Base-by-base conservation (phyloP, 2,113 vertebrate genomes). In the Apaloderma vittatum region DNA sequence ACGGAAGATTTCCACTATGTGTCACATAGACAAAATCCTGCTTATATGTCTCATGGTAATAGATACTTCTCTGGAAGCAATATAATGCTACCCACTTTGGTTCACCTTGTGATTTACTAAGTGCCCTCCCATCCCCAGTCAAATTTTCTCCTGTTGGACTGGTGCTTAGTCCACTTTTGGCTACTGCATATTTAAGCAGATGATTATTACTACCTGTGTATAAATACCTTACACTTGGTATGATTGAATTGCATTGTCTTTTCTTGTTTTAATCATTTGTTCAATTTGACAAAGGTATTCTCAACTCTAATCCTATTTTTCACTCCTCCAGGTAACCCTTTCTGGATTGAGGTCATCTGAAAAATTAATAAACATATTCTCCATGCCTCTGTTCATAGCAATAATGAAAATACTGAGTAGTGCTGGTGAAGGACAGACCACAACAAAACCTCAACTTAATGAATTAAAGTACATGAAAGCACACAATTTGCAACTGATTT, bases 321-420 rank as follows among this genome's bases (percentile, higher is more conserved):
- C 65, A 87, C n/a, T 84, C 43, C 37, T 92, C 29, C 46, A 52
- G 68, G 29, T 73, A 94, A 51, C 26, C 15, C 14, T 77, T 86
- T 88, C 20, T 59, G 84, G 65, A 89, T 21, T 46, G 59, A 8
- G 22, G 55, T 86, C n/a, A 51, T 54, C 36, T 91, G 76, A 91
- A 94, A 94, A 81, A 71, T 77, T 89, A 67, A 95, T 71, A 81
- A 91, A 55, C 59, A 48, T 57, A 65, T 76, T 67, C 51, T 83
- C 14, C 84, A 43, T 81, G 68, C 18, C 48, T 80, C 46, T 59
- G 37, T 58, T 59, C 34, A 59, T 19, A 74, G 46, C 20, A 86
- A 37, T 58, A 80, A 83, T 65, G 17, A 88, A 90, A 94, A 80
- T 43, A 29, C 37, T 80, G n/a, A 83, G 70, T 58, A 79, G 77